A percentile compares a stretch with the other conserved stretches of the same genome.
phyloP scores from a whole-genome alignment of 2,888 invertebrate genomes.

The Hipparchia sbordonii region DNA sequence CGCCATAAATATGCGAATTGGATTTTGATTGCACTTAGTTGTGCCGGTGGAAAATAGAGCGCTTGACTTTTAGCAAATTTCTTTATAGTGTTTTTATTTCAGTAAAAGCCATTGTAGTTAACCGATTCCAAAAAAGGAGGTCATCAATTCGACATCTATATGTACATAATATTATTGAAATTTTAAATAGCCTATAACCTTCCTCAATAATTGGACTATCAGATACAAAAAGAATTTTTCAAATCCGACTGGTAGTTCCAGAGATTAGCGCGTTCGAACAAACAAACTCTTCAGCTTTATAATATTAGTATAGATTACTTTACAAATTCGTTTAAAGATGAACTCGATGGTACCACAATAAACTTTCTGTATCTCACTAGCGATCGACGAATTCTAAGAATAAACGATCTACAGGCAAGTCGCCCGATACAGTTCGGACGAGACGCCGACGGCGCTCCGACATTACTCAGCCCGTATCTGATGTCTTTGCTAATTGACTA shows the following conservation, averaged over 20 bases:
- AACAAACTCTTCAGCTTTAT: too few relatives aligned
- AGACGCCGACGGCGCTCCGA: constrained; percentile 31
- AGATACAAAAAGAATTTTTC: too few relatives aligned
- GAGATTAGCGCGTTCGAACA: too few relatives aligned
- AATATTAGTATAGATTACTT: neutral
- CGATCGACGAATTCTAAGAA: constrained; percentile 41
- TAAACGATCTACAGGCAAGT: constrained; percentile 45
- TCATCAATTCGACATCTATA: too few relatives aligned
- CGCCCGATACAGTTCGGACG: constrained; percentile 41
- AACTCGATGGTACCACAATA: neutral
- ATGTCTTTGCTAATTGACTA: constrained; percentile 80
- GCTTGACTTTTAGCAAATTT: constrained; percentile 17
- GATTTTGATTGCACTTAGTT: constrained; percentile 38
- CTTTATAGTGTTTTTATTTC: neutral
- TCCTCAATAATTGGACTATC: too few relatives aligned
- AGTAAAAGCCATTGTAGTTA: too few relatives aligned
- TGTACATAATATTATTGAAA: too few relatives aligned
- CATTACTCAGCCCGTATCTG: constrained; percentile 77
- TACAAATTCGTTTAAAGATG: constrained; percentile 6
- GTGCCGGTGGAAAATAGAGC: constrained; percentile 27
- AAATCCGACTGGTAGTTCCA: too few relatives aligned
- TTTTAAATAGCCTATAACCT: too few relatives aligned
- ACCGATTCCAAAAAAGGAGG: too few relatives aligned
- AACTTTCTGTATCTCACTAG: constrained; percentile 28
- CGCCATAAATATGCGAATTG: constrained; percentile 37